These are phyloP conservation scores for Corvus hawaiiensis DNA, from an alignment of 2,113 vertebrate genomes.

Conservation along the genomic window DNA sequence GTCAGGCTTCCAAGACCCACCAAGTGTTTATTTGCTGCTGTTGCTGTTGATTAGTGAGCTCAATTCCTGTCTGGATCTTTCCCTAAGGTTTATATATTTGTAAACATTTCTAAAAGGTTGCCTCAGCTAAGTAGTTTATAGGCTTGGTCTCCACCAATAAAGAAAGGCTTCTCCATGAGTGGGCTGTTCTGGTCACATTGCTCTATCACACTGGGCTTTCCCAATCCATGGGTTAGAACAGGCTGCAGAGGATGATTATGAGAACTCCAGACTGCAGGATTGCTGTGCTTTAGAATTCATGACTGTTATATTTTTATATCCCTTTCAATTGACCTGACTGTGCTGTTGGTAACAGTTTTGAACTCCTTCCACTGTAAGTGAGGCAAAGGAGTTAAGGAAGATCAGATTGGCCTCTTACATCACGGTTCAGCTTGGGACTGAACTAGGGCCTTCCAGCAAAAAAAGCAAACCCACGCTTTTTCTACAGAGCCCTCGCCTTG, in stretches of 20 bases:
- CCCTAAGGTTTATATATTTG: not conserved
- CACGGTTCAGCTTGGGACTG: not conserved
- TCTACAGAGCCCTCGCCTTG: not conserved
- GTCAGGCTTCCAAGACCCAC: not conserved
- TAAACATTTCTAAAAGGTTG: not conserved
- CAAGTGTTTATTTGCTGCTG: not conserved
- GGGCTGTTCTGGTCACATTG: not conserved
- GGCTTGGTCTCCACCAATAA: not conserved
- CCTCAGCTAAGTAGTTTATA: not conserved
- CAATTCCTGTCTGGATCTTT: not conserved
- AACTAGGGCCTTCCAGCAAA: not conserved
- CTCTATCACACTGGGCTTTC: not conserved
- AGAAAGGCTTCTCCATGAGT: not conserved
- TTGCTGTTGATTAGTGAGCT: not conserved
- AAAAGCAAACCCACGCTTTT: not conserved
- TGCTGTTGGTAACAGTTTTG: not conserved
- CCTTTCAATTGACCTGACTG: not conserved
- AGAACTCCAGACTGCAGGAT: not conserved
- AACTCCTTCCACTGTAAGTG: not conserved
- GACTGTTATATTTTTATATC: not conserved
- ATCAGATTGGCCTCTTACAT: not conserved
- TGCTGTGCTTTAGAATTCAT: not conserved
- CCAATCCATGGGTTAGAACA: not conserved
- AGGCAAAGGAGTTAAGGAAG: not conserved
- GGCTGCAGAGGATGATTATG: not conserved